Conservation (phyloP, 2,888 invertebrate genomes). For the Parnassius apollo region DNA sequence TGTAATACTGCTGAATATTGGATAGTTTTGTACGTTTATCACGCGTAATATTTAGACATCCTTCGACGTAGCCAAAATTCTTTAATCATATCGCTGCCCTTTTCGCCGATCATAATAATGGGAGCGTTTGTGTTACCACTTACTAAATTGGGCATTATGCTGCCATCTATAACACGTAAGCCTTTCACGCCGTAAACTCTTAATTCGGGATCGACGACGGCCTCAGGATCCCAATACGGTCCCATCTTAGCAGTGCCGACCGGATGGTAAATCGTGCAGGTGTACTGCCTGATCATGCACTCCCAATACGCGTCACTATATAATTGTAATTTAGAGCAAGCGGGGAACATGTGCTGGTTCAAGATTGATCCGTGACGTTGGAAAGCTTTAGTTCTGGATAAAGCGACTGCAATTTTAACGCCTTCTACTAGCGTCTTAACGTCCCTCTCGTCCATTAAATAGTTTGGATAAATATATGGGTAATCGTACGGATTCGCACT, state of each 20-base stretch:
- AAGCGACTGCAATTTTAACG: conserved; percentile 89
- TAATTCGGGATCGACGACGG: conserved; percentile 90
- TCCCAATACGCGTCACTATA: conserved; percentile 92
- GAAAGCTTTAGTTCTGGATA: conserved; percentile 90
- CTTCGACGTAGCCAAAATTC: conserved; percentile 87
- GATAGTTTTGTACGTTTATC: conserved; percentile 44
- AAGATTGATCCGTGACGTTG: conserved; percentile 86
- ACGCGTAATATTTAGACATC: conserved; percentile 67
- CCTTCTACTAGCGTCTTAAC: conserved; percentile 91
- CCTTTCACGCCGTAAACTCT: conserved; percentile 90
- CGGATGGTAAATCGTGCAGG: conserved; percentile 92
- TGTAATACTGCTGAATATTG: conserved; percentile 33
- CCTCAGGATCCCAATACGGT: conserved; percentile 90
- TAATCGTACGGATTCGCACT: conserved; percentile 92
- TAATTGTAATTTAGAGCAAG: conserved; percentile 84
- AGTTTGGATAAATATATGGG: conserved; percentile 95
- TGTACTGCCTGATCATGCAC: conserved; percentile 91
- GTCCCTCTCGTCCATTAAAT: conserved; percentile 90
- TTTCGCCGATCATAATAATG: conserved; percentile 94
- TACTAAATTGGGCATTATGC: conserved; percentile 92
- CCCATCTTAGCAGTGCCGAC: conserved; percentile 95
- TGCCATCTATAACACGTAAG: conserved; percentile 90
- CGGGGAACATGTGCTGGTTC: conserved; percentile 87
- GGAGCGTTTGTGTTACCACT: conserved; percentile 94
- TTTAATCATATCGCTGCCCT: conserved; percentile 93